Evolutionary conservation across 2,113 vertebrate genomes (phyloP).

Genomic region (Lophochroa leadbeateri): DNA sequence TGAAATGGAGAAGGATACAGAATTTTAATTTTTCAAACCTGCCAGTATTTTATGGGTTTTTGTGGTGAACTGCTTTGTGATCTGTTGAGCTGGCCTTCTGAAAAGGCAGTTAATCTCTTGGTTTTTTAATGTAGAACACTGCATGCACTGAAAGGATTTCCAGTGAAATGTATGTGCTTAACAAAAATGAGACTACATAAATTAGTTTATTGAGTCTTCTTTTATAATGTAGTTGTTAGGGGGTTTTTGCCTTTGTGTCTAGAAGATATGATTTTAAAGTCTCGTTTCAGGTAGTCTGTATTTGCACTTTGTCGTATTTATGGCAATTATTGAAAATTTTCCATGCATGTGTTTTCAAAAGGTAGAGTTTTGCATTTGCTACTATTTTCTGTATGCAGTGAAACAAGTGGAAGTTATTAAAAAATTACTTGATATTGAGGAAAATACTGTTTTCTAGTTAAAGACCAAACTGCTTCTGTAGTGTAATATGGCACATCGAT

Average conservation of each 20-base stretch:
- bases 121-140: not conserved
- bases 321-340: not conserved
- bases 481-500: not conserved
- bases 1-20: slow-evolving; percentile 17
- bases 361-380: not conserved
- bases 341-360: not conserved
- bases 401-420: not conserved
- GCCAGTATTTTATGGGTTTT: slow-evolving; percentile 10
- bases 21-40: slow-evolving; percentile 40
- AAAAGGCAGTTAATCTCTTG: slow-evolving; percentile 3
- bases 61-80: slow-evolving; percentile 11
- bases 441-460: not conserved
- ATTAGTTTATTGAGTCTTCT: not conserved
- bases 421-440: not conserved
- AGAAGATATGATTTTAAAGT: not conserved
- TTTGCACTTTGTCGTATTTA: not conserved
- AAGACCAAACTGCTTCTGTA: not conserved
- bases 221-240: not conserved
- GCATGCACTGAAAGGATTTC: not conserved
- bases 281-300: not conserved
- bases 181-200: not conserved
- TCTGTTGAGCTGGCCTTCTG: not conserved
- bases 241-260: not conserved
- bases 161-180: not conserved
- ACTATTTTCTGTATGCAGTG: not conserved